Percentiles rank a stretch among this genome's conserved stretches.
These are phyloP conservation scores for Chloromyia formosa DNA, from an alignment of 2,888 invertebrate genomes.

Conservation along the genomic window DNA sequence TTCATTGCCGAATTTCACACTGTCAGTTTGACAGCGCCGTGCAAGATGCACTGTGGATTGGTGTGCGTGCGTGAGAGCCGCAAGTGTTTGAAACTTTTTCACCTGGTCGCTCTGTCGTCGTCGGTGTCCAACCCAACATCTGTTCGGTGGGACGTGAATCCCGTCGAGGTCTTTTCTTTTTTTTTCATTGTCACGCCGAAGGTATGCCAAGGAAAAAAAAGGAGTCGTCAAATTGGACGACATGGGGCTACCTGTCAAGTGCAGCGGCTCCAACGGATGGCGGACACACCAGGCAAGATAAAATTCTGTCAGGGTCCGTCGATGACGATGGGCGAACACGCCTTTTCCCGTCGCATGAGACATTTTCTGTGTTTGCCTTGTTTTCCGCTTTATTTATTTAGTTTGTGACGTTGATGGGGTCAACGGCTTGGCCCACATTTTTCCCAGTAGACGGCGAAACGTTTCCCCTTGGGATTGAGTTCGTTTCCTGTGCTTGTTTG, in stretches of 20 bases:
- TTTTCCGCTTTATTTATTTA: no score
- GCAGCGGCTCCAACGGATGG: no score
- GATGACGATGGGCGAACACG: not conserved
- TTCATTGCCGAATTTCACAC: slow-evolving; percentile 17
- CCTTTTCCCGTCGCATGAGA: not conserved
- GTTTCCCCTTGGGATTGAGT: no score
- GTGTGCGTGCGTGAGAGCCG: slow-evolving; percentile 26
- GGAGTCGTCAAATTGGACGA: slow-evolving; percentile 8
- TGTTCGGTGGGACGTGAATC: slow-evolving; percentile 24
- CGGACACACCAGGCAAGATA: no score
- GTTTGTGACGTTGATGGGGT: no score
- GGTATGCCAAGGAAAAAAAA: slow-evolving; percentile 1
- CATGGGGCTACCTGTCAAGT: no score
- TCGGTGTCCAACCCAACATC: slow-evolving; percentile 20
- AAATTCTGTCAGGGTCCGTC: no score
- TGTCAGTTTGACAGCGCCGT: slow-evolving; percentile 23
- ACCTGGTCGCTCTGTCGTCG: slow-evolving; percentile 6
- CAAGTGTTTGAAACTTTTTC: not conserved
- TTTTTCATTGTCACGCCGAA: slow-evolving; percentile 6
- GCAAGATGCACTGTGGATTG: not conserved
- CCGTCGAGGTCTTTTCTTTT: slow-evolving; percentile 16
- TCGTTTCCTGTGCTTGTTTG: no score
- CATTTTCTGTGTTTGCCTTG: not conserved
- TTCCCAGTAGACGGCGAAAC: no score
- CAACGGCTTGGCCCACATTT: no score